Conservation (phyloP, 2,888 invertebrate genomes). For the Chydorus sphaericus region DNA sequence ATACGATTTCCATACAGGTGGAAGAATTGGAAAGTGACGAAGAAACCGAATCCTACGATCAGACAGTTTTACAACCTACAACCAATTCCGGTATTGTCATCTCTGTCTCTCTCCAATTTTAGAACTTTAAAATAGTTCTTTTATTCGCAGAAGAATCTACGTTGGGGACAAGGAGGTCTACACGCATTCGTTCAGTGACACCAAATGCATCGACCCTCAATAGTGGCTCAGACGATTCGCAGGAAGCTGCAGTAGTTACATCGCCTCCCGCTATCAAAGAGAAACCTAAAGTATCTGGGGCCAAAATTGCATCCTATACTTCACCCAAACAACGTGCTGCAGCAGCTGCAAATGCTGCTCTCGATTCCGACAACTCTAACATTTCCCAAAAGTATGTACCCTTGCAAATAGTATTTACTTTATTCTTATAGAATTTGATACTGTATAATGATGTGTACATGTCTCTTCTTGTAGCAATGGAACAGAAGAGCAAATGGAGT, state of each 20-base stretch:
- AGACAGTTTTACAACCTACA: not conserved
- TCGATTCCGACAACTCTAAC: not conserved
- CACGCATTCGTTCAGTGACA: not conserved
- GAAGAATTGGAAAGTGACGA: not conserved
- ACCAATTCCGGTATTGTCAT: not conserved
- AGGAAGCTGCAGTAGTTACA: not conserved
- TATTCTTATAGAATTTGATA: not conserved
- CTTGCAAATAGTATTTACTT: not conserved
- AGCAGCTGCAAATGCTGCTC: not conserved
- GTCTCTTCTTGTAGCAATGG: not conserved
- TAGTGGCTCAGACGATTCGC: not conserved
- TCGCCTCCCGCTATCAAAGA: not conserved
- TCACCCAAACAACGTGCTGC: slow-evolving; percentile 10
- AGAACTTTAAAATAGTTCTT: not conserved
- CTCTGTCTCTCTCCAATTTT: not conserved
- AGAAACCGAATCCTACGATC: not conserved
- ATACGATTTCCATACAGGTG: too few species aligned
- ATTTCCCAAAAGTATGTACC: not conserved
- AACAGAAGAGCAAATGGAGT: not conserved
- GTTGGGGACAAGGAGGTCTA: not conserved
- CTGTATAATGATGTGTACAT: not conserved
- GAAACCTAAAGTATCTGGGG: not conserved
- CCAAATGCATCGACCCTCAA: not conserved
- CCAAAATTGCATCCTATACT: slow-evolving; percentile 7
- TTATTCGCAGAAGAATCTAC: not conserved